Evolutionary conservation across 2,888 invertebrate species (phyloP), one percentile per base, ranked within the genome.

Genomic region (Machimus rusticus): DNA sequence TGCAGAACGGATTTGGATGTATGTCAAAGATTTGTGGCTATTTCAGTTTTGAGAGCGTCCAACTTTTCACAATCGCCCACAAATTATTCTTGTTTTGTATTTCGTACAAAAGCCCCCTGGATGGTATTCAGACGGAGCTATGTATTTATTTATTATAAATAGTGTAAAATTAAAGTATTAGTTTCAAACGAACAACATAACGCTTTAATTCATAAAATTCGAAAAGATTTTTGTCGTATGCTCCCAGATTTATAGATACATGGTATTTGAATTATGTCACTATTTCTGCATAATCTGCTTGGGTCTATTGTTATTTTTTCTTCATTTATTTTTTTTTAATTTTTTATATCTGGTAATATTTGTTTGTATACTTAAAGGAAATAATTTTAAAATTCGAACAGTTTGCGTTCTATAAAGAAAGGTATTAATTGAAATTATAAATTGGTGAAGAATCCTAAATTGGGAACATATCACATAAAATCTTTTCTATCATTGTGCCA

Each of bases 1-100:
- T 96, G 96, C 94, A 93, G 87, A 94, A 93, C 95, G 95, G 96
- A 94, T 94, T 95, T 95, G 94, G 95, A 93, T 95, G 94, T 94
- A 94, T 94, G 92, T 93, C 91, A 92, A 81, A 74, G 85, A 85
- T 85, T 85, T 93, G 92, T 95, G 95, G 94, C 95, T 96, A 95
- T 96, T 95, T 94, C 94, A 94, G 94, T 93, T 91, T 94, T 95
- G 96, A 95, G 95, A 95, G 94, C 95, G 93, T 94, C 93, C 93
- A 93, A 92, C 93, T 89, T 90, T 90, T 91, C 90, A 90, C 90
- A 90, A 89, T 87, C 74, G 88, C 88, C 90, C 89, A 89, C 89
- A 90, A 90, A 89, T 89, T 88, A 89, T 82, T 74, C 81, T 88
- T 88, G 87, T 81, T 81, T 39, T 87, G 79, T 77, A 43, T 66